Evolutionary conservation across 1,140 invertebrate species (phyloP), one percentile per base, ranked within the genome.

Genomic region (Archivesica marissinica): DNA sequence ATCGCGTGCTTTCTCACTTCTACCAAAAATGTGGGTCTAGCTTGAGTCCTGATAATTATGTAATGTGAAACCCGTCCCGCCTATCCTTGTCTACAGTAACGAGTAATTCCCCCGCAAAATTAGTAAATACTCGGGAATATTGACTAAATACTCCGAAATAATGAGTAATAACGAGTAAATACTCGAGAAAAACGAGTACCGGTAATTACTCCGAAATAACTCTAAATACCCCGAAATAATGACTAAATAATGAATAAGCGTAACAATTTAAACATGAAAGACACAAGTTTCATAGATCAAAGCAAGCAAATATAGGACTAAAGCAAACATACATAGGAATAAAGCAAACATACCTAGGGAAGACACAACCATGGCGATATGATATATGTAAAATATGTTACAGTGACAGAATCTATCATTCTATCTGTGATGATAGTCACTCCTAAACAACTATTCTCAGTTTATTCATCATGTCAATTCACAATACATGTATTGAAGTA

Each of bases 331-430:
- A 52, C 17, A 4, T n/a, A 52, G 17, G 50, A 52, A 52, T 6
- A 6, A 59, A 59, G 33, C 2, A 4, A 28, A 28, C 9, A 59
- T 9, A 28, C 9, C 17, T n/a, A 59, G 33, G 54, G 54, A 59
- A 59, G 54, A 59, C 54, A 59, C 54, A 59, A 59, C 54, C 54
- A 59, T 59, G 54, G 54, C 54, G 33, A 59, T 59, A 59, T 59
- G 54, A 59, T 6, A 59, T 59, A 59, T 59, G 54, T 28, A 59
- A 59, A 59, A n/a, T n/a, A n/a, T 28, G 25, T 59, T 59, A 28
- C 25, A 28, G 23, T 28, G 23, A n/a, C 54, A 59, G 54, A 59
- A 20, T n/a, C n/a, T n/a, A n/a, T n/a, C n/a, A n/a, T n/a, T n/a
- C n/a, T n/a, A n/a, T n/a, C n/a, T n/a, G n/a, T n/a, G n/a, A n/a